Conservation (phyloP, 2,888 invertebrate species). For the Pycnomerus fuliginosus region DNA sequence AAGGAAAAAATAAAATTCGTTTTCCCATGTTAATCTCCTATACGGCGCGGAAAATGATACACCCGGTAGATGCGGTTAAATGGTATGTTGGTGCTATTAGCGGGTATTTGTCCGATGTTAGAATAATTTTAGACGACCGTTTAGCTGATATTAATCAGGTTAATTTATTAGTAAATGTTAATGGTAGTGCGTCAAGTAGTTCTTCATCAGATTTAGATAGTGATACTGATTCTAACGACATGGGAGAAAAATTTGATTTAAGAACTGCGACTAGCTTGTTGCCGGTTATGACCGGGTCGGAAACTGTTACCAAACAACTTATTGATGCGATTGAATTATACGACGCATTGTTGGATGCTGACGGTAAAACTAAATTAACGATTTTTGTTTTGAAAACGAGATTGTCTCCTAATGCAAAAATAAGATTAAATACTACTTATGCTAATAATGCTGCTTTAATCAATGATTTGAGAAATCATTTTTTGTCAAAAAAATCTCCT, state of each 20-base stretch:
- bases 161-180: not conserved
- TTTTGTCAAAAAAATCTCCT: not conserved
- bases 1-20: no score
- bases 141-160: not conserved
- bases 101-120: not conserved
- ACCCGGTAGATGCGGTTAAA: conserved; percentile 9
- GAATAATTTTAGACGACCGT: conserved; percentile 1
- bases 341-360: conserved; percentile 19
- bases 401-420: not conserved
- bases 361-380: not conserved
- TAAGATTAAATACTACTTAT: not conserved
- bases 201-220: not conserved
- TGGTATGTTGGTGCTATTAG: no score
- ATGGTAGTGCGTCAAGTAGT: not conserved
- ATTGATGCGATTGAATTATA: conserved; percentile 32
- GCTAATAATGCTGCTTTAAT: not conserved
- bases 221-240: not conserved
- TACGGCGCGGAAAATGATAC: no score
- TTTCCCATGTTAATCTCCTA: no score
- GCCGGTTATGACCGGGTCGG: not conserved
- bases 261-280: not conserved
- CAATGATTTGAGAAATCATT: not conserved
- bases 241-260: conserved; percentile 15
- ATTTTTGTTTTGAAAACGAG: conserved; percentile 1
- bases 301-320: conserved; percentile 23